A percentile compares a stretch with the other conserved stretches of the same genome.
Evolutionary conservation across 2,113 vertebrate genomes (phyloP).

Genomic region (Psilopsiagon aurifrons): DNA sequence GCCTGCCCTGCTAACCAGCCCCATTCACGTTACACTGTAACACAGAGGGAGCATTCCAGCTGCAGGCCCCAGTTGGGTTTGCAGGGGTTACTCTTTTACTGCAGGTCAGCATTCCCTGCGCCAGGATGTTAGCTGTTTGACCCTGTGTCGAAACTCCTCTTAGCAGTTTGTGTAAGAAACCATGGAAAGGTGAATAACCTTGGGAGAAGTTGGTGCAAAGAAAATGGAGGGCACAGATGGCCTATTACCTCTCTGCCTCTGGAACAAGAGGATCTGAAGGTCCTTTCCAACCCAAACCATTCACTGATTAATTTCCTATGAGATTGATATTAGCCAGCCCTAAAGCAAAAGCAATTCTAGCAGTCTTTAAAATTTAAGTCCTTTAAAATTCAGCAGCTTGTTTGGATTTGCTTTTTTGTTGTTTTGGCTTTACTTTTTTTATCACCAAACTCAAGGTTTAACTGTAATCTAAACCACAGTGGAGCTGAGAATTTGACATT

Average conservation of each 20-base stretch:
- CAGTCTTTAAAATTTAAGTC: neutral
- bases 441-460: conserved; percentile 13
- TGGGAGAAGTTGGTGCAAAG: neutral
- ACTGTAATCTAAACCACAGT: neutral
- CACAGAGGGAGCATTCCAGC: neutral
- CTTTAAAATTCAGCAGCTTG: neutral
- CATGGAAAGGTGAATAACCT: neutral
- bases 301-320: neutral
- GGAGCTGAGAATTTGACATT: neutral
- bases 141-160: neutral
- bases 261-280: neutral
- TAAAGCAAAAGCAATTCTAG: neutral
- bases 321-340: neutral
- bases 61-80: accelerated
- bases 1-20: accelerated
- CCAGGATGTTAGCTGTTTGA: neutral
- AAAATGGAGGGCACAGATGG: neutral
- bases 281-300: neutral
- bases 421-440: neutral
- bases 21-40: neutral
- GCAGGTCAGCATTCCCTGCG: neutral
- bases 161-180: neutral
- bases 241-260: neutral
- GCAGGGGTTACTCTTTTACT: neutral
- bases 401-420: neutral